Conservation (phyloP, 2,113 vertebrate species). For the Montifringilla adamsi region DNA sequence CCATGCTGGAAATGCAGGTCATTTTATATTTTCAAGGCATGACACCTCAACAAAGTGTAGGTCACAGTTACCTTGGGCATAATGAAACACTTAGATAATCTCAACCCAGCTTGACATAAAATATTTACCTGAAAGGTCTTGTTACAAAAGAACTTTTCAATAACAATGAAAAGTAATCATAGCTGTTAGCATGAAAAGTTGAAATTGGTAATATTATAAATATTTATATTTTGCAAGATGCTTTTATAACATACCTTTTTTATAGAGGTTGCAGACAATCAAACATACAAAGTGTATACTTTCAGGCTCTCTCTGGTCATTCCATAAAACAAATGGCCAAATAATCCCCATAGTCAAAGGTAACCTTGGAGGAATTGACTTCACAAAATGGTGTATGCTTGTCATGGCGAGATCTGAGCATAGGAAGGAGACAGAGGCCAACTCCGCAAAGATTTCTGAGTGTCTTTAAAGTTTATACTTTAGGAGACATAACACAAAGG, state of each 20-base stretch:
- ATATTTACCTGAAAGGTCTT: neutral
- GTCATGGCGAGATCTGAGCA: neutral
- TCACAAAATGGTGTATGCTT: neutral
- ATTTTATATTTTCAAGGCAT: neutral
- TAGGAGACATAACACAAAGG: neutral
- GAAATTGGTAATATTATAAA: neutral
- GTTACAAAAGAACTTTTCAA: neutral
- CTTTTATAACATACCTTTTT: neutral
- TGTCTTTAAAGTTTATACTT: neutral
- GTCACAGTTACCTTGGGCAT: neutral
- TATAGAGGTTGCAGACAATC: neutral
- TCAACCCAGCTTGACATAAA: neutral
- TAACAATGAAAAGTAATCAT: neutral
- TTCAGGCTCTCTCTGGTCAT: neutral
- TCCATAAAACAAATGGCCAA: neutral
- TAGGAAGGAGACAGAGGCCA: neutral
- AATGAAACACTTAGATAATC: neutral
- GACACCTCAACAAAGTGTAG: neutral
- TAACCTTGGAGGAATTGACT: neutral
- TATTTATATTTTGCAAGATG: neutral
- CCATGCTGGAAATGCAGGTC: neutral
- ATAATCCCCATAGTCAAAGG: neutral
- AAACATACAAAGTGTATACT: neutral
- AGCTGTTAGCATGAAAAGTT: neutral
- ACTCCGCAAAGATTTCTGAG: neutral